Conservation (phyloP, 2,888 invertebrate species). For the Agrilus mali region DNA sequence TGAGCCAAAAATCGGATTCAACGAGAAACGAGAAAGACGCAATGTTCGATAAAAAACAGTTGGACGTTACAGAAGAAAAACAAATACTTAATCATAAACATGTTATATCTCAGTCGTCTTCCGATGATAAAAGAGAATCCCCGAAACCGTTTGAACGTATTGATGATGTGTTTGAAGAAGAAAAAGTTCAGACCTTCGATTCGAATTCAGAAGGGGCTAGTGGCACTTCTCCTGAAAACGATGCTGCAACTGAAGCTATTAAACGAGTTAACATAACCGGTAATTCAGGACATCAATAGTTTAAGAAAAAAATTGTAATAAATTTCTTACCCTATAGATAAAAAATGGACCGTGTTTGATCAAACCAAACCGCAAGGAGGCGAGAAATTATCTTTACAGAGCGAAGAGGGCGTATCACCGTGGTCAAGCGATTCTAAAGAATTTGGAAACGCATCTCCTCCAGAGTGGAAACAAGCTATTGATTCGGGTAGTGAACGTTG, state of each 20-base stretch:
- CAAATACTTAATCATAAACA: no score
- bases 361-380: slow-evolving; percentile 26
- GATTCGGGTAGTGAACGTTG: slow-evolving; percentile 34
- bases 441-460: slow-evolving; percentile 34
- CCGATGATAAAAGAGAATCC: no score
- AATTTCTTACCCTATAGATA: slow-evolving; percentile 22
- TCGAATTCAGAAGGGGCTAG: slow-evolving; percentile 51
- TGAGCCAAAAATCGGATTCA: no score
- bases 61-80: no score
- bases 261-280: slow-evolving; percentile 30
- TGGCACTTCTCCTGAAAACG: slow-evolving; percentile 52
- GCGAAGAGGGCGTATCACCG: slow-evolving; percentile 49
- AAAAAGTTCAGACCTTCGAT: no score
- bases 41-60: no score
- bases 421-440: slow-evolving; percentile 70
- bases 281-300: slow-evolving; percentile 12
- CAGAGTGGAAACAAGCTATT: slow-evolving; percentile 35
- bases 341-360: slow-evolving; percentile 50
- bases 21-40: no score
- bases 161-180: no score
- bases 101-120: no score
- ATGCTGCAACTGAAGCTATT: slow-evolving; percentile 31
- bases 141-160: no score
- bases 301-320: no score
- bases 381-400: slow-evolving; percentile 28